Evolutionary conservation across 2,888 invertebrate genomes (phyloP).

Genomic region (Orthosia gracilis): DNA sequence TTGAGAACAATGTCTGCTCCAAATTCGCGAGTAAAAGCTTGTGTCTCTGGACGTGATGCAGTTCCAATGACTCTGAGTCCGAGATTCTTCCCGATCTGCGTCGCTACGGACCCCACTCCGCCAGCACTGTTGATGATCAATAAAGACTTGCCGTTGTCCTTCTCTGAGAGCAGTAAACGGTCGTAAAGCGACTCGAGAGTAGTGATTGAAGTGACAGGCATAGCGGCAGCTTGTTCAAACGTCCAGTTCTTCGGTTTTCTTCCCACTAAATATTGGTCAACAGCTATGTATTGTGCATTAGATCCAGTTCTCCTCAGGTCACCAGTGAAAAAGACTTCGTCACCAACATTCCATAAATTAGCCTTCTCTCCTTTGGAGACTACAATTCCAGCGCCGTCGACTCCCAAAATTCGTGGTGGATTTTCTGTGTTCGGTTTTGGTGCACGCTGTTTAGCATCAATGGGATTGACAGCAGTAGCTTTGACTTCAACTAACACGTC

Average conservation of each 20-base stretch:
- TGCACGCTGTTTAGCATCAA: conserved; percentile 84
- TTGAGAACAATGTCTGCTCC: conserved; percentile 84
- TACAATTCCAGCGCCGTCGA: conserved; percentile 85
- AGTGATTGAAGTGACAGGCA: conserved; percentile 83
- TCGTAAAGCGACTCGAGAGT: conserved; percentile 84
- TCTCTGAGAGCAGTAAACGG: conserved; percentile 80
- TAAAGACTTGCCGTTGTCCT: conserved; percentile 82
- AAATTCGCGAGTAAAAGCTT: conserved; percentile 75
- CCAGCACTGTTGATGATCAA: conserved; percentile 86
- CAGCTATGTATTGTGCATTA: conserved; percentile 83
- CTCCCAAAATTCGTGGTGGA: conserved; percentile 81
- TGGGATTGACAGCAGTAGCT: conserved; percentile 84
- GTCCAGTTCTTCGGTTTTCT: conserved; percentile 81
- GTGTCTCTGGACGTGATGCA: conserved; percentile 82
- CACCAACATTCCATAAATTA: conserved; percentile 78
- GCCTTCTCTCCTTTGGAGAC: conserved; percentile 79
- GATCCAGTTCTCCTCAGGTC: conserved; percentile 80
- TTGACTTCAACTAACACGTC: conserved; percentile 86
- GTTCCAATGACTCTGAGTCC: conserved; percentile 86
- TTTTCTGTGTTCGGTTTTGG: conserved; percentile 79
- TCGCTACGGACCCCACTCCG: conserved; percentile 85
- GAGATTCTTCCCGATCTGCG: conserved; percentile 81
- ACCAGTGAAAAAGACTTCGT: conserved; percentile 85
- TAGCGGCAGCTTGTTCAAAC: conserved; percentile 86
- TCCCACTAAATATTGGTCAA: conserved; percentile 80